phyloP scores from a whole-genome alignment of 2,888 invertebrate species.

The Habroteleia sp. region DNA sequence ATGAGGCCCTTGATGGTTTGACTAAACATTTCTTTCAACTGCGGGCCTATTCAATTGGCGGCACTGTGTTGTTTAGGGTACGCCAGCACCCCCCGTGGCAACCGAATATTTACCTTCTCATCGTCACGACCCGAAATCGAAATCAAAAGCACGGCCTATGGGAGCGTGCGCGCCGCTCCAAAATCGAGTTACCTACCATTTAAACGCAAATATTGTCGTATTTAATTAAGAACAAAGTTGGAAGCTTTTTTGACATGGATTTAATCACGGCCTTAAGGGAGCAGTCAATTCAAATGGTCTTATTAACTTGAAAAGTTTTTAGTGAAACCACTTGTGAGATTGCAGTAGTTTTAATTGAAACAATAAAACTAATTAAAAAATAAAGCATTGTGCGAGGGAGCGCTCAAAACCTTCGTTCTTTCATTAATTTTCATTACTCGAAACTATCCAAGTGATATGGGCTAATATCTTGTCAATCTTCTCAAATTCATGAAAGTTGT shows the following conservation, averaged over 20 bases:
- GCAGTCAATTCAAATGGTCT: conserved; percentile 4
- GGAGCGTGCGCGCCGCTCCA: not conserved
- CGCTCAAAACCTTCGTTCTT: too few relatives aligned
- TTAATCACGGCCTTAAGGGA: conserved; percentile 6
- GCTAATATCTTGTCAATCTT: too few relatives aligned
- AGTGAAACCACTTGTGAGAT: conserved; percentile 15
- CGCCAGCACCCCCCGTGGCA: conserved; percentile 29
- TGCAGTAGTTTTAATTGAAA: conserved; percentile 17
- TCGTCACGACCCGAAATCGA: conserved; percentile 28
- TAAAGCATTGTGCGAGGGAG: too few relatives aligned
- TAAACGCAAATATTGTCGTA: conserved; percentile 19
- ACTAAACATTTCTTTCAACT: conserved; percentile 43
- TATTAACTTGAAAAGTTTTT: conserved; percentile 15
- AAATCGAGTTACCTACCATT: conserved; percentile 9
- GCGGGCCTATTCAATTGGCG: conserved; percentile 34
- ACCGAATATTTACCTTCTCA: conserved; percentile 40
- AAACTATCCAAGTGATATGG: too few relatives aligned
- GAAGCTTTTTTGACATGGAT: not conserved
- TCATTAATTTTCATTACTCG: too few relatives aligned
- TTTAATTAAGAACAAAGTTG: conserved; percentile 21
- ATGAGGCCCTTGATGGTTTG: conserved; percentile 17
- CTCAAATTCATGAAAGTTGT: too few relatives aligned
- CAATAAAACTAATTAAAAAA: conserved; percentile 1
- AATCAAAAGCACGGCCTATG: conserved; percentile 24
- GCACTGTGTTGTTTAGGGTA: not conserved